A percentile compares a stretch with the other conserved stretches of the same genome.
These are phyloP conservation scores for Dicaeum eximium DNA, from an alignment of 2,113 vertebrate species.

Conservation along the genomic window DNA sequence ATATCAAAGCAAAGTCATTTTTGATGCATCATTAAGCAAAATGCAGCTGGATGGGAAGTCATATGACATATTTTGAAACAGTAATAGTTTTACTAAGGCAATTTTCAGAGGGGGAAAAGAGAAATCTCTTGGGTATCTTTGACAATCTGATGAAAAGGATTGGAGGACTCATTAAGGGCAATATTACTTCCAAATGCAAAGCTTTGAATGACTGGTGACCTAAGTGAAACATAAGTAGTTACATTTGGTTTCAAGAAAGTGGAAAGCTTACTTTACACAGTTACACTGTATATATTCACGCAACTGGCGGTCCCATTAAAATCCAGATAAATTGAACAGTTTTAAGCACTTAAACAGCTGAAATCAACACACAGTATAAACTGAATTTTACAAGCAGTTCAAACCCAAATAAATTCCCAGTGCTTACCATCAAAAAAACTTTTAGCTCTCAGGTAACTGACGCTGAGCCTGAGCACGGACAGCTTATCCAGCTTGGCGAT, in stretches of 20 bases:
- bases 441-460: conserved; percentile 86
- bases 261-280: conserved; percentile 15
- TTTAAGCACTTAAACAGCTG: conserved; percentile 1
- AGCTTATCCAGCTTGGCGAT: conserved; percentile 86
- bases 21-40: background rate
- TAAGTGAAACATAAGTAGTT: conserved; percentile 8
- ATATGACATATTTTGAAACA: background rate
- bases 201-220: background rate
- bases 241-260: conserved; percentile 14
- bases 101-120: background rate
- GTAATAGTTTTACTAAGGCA: background rate
- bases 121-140: background rate
- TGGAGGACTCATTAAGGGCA: background rate
- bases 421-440: conserved; percentile 86
- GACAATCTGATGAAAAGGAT: background rate
- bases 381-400: background rate
- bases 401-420: conserved; percentile 13
- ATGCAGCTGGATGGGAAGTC: background rate
- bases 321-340: background rate
- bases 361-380: background rate
- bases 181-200: background rate
- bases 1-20: background rate
- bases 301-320: background rate
- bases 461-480: conserved; percentile 84
- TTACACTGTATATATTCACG: background rate